Percentiles rank a stretch among this genome's conserved stretches.
Evolutionary conservation across 2,888 invertebrate species (phyloP).

Genomic region (Drosophila borborema): DNA sequence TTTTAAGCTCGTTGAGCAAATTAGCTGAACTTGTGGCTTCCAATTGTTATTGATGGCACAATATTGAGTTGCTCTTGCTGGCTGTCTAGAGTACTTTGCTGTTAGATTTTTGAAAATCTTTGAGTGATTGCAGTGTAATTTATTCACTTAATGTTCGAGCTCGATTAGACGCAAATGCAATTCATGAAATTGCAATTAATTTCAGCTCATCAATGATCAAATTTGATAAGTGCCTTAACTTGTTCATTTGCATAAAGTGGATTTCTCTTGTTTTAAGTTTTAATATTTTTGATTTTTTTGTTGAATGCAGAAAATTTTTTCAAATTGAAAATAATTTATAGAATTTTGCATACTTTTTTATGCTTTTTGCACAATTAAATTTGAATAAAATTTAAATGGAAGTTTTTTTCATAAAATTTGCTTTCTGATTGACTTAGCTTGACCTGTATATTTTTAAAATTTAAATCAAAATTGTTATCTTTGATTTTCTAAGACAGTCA

Average conservation of each 20-base stretch:
- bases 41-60: conserved; percentile 70
- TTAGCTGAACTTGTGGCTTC: conserved; percentile 34
- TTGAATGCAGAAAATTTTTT: neutral
- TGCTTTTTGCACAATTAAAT: no score
- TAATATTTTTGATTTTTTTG: neutral
- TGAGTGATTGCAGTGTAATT: conserved; percentile 47
- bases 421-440: neutral
- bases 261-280: no score
- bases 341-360: no score
- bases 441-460: neutral
- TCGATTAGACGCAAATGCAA: conserved; percentile 9
- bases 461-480: neutral
- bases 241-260: neutral
- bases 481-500: conserved; percentile 13
- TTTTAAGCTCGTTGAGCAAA: conserved; percentile 20
- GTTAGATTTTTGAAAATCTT: conserved; percentile 21
- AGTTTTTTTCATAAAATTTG: neutral
- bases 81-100: conserved; percentile 2
- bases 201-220: neutral
- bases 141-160: conserved; percentile 15
- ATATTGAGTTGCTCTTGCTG: conserved; percentile 4
- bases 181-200: conserved; percentile 13
- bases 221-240: neutral
- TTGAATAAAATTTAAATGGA: neutral
- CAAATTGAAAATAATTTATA: neutral